Base-by-base conservation (phyloP, 2,797 vertebrate species). In the Pseudopleuronectes americanus region DNA sequence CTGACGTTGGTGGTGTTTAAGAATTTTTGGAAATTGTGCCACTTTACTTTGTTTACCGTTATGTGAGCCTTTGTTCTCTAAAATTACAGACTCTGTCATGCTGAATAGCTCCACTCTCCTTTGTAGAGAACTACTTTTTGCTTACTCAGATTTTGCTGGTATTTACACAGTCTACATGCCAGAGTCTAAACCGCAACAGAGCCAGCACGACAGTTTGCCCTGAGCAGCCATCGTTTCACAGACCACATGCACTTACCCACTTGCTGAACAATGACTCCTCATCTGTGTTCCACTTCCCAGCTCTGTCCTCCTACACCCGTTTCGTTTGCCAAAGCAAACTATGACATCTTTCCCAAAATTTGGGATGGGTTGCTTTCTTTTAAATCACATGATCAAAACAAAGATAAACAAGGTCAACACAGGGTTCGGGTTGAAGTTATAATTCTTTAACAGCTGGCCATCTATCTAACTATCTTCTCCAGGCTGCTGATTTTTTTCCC, bases 111-210 rank as follows among this genome's bases (percentile, higher is more conserved):
- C 60, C 24, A 9, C 56, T 67, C n/a, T 43, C 9, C 47, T 56
- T 31, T 48, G 41, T 8, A 68, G 17, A 69, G 1, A 71, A 52
- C 36, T 68, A 21, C 53, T 57, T 65, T 65, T 49, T 24, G n/a
- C 31, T 33, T 67, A 22, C n/a, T 49, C 61, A 48, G 38, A 57
- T 6, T 60, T 68, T 60, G 49, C 55, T 64, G 33, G 21, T 26
- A 24, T 58, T 57, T 59, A 31, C 19, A 17, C n/a, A 56, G 58
- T 36, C 52, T 69, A 14, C 22, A 22, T 14, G 51, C 48, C 14
- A 33, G 24, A 63, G 22, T 36, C 19, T n/a, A 43, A 4, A 55
- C 78, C 61, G 79, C 78, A 86, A 64, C 8, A 84, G 52, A 74
- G 54, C n/a, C 19, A 57, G 66, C 77, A 62, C 69, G 66, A 64